Evolutionary conservation across 2,888 invertebrate species (phyloP).

Genomic region (Chouioia cunea): DNA sequence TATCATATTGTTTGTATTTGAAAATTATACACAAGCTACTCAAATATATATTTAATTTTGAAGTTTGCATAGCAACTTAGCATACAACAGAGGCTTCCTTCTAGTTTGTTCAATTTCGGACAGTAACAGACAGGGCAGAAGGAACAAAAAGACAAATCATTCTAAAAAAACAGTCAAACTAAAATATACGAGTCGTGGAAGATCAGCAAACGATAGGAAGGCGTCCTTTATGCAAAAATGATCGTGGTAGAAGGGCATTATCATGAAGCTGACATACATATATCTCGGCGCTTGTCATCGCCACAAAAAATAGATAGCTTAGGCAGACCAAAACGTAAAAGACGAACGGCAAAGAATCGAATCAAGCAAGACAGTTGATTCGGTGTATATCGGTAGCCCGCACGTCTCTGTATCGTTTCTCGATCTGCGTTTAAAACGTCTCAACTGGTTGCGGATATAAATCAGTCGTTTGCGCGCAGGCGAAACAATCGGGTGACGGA

Average conservation of each 20-base stretch:
- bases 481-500: constrained; percentile 65
- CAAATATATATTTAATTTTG: too few species aligned
- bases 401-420: constrained; percentile 54
- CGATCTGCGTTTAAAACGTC: constrained; percentile 64
- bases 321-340: not conserved
- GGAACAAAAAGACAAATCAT: constrained; percentile 10
- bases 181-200: constrained; percentile 10
- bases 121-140: not conserved
- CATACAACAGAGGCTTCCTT: too few species aligned
- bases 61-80: too few species aligned
- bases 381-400: constrained; percentile 52
- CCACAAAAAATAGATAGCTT: not conserved
- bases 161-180: constrained; percentile 2
- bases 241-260: constrained; percentile 35
- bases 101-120: too few species aligned
- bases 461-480: constrained; percentile 58
- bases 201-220: not conserved
- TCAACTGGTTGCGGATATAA: constrained; percentile 66
- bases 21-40: too few species aligned
- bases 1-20: too few species aligned
- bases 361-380: constrained; percentile 49
- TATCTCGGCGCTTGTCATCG: constrained; percentile 8
- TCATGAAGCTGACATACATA: constrained; percentile 33
- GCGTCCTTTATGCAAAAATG: constrained; percentile 16
- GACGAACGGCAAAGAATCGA: constrained; percentile 15